Conservation (phyloP, 2,797 vertebrate species). For the Manis javanica region DNA sequence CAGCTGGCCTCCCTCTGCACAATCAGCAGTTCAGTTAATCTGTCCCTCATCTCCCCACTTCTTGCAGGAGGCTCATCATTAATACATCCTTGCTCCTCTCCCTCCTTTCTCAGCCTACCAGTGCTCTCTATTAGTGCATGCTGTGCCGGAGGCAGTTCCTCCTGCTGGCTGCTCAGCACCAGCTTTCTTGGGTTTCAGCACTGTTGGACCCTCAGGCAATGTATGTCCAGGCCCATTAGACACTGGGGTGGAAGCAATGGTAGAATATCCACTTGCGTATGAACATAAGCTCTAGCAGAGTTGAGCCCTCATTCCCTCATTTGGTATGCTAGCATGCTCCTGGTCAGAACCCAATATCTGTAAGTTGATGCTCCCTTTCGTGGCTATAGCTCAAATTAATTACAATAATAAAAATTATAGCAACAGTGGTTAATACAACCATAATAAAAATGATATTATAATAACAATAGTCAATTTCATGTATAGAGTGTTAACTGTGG, state of each 20-base stretch:
- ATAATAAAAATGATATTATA: neutral
- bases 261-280: neutral
- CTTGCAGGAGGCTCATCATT: constrained; percentile 76
- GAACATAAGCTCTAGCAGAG: neutral
- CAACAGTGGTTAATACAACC: neutral
- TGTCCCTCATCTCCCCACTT: constrained; percentile 70
- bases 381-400: neutral
- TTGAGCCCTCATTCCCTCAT: neutral
- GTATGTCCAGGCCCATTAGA: constrained; percentile 74
- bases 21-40: constrained; percentile 83
- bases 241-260: neutral
- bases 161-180: constrained; percentile 70
- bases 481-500: neutral
- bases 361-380: neutral
- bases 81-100: constrained; percentile 74
- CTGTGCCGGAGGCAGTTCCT: constrained; percentile 70
- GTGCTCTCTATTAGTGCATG: constrained; percentile 14
- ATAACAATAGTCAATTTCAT: neutral
- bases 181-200: constrained; percentile 80
- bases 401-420: neutral
- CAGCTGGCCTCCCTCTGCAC: constrained; percentile 80
- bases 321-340: neutral
- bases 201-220: constrained; percentile 72
- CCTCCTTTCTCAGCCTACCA: neutral
- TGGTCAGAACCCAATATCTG: neutral